Percentiles rank a stretch among this genome's conserved stretches.
Conservation (phyloP, 2,888 invertebrate species). For the Agrochola macilenta region DNA sequence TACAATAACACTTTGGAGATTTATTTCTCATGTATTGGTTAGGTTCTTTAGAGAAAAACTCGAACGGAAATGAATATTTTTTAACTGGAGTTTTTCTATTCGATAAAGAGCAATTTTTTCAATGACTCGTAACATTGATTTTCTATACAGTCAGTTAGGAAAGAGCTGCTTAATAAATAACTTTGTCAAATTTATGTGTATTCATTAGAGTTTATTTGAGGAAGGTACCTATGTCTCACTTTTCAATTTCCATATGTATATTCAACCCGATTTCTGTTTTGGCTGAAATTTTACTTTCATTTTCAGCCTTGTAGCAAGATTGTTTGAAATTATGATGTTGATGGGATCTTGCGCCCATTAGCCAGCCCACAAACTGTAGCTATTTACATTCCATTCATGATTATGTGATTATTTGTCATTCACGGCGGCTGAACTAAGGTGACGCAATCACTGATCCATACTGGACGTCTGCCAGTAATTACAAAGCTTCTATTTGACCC, state of each 20-base stretch:
- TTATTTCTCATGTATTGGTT: constrained; percentile 11
- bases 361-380: constrained; percentile 8
- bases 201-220: neutral
- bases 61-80: neutral
- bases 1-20: constrained; percentile 12
- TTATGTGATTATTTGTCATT: constrained; percentile 13
- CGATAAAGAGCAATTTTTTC: neutral
- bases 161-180: constrained; percentile 2
- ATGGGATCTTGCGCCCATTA: constrained; percentile 7
- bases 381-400: constrained; percentile 31
- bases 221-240: neutral
- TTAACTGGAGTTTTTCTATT: neutral
- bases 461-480: neutral
- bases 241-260: neutral
- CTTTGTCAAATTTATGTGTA: neutral
- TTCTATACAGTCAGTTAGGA: neutral
- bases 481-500: constrained; percentile 12
- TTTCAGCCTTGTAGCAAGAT: constrained; percentile 22
- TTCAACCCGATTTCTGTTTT: neutral
- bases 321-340: constrained; percentile 15
- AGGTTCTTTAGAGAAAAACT: neutral
- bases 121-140: neutral
- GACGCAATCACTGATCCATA: constrained; percentile 9
- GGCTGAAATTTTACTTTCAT: constrained; percentile 13
- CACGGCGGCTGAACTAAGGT: neutral